A percentile compares a stretch with the other conserved stretches of the same genome.
These are phyloP conservation scores for Acronicta leporina DNA, from an alignment of 2,888 invertebrate genomes.

Conservation along the genomic window DNA sequence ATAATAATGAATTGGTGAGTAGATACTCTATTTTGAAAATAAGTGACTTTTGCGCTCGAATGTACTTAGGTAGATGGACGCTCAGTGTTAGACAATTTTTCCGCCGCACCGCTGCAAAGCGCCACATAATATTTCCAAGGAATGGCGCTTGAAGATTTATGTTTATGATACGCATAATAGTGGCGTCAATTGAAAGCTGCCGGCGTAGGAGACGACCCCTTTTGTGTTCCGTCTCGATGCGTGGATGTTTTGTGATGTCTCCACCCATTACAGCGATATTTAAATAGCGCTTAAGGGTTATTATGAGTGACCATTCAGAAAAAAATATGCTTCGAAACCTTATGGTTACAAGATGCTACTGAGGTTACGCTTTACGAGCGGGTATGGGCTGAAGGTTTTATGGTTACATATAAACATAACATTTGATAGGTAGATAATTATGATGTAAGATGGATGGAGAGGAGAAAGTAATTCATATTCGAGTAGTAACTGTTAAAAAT, in stretches of 20 bases:
- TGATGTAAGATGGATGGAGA: constrained; percentile 49
- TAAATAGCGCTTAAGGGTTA: constrained; percentile 67
- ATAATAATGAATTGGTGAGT: constrained; percentile 39
- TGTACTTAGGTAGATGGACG: constrained; percentile 43
- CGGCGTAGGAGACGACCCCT: constrained; percentile 60
- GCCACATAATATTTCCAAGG: constrained; percentile 66
- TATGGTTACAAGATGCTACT: constrained; percentile 40
- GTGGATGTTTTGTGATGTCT: constrained; percentile 60
- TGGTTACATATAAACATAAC: constrained; percentile 21
- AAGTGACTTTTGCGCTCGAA: constrained; percentile 45
- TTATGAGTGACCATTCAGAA: constrained; percentile 52
- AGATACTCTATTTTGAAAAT: constrained; percentile 30
- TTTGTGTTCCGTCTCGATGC: constrained; percentile 60
- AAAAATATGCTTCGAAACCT: constrained; percentile 41
- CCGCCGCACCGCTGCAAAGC: constrained; percentile 60
- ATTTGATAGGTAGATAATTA: constrained; percentile 39
- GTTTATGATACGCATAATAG: constrained; percentile 73
- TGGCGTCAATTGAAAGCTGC: constrained; percentile 71
- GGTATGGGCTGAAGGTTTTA: constrained; percentile 16
- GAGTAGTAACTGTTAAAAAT: constrained; percentile 45
- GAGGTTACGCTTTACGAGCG: constrained; percentile 42
- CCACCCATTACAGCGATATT: constrained; percentile 64
- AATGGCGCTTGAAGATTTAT: constrained; percentile 70
- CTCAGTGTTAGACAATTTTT: constrained; percentile 62
- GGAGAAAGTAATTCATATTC: constrained; percentile 39